Conservation (phyloP, 2,113 vertebrate species). For the Glaucidium brasilianum region DNA sequence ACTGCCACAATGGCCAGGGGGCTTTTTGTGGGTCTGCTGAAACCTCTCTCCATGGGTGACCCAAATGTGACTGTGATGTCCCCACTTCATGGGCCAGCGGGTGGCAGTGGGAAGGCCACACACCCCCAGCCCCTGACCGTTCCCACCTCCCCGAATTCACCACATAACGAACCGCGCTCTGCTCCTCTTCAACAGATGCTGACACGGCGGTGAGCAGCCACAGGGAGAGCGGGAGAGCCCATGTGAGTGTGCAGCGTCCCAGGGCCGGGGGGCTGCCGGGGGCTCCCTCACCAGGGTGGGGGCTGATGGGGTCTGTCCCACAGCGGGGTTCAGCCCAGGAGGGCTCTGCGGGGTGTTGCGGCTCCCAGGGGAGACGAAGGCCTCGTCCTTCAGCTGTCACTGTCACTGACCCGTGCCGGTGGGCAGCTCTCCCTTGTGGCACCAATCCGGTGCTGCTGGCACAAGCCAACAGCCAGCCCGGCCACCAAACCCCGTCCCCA, state of each 20-base stretch:
- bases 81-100: background rate
- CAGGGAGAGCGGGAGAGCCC: background rate
- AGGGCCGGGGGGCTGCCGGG: rapidly evolving
- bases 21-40: background rate
- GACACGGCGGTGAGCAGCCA: background rate
- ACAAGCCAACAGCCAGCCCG: background rate
- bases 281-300: background rate
- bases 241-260: background rate
- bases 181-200: constrained; percentile 15
- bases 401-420: background rate
- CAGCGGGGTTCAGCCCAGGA: background rate
- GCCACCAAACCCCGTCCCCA: background rate
- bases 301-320: background rate
- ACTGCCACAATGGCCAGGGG: rapidly evolving
- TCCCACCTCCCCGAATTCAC: background rate
- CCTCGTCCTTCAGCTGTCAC: background rate
- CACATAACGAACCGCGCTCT: rapidly evolving
- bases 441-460: background rate
- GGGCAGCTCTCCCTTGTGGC: background rate
- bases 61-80: rapidly evolving
- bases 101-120: rapidly evolving
- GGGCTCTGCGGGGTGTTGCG: background rate
- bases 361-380: background rate
- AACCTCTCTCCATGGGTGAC: rapidly evolving
- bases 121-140: rapidly evolving